phyloP scores from a whole-genome alignment of 1,140 invertebrate genomes.

The Dendrolimus punctatus region DNA sequence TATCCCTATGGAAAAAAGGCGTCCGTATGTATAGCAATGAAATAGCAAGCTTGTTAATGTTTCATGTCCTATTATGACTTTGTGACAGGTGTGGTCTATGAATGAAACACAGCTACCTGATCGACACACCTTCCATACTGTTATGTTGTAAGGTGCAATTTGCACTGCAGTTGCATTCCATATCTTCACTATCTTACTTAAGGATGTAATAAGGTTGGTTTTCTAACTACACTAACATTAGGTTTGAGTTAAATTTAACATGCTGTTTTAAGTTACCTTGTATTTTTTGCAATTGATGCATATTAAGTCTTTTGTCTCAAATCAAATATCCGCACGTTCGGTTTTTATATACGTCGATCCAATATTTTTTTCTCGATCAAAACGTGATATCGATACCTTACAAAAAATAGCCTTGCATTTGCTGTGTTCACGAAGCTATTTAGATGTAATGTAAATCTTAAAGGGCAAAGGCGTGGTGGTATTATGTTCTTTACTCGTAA shows the following conservation, averaged over 20 bases:
- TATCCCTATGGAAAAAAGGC: too few relatives aligned
- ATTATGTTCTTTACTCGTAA: conserved; percentile 41
- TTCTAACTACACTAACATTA: conserved; percentile 6
- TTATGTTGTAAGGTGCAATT: conserved; percentile 26
- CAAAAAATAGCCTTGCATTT: conserved; percentile 28
- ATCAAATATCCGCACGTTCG: background rate
- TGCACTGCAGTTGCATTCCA: conserved; percentile 30
- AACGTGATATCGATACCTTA: conserved; percentile 10
- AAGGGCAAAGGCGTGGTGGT: conserved; percentile 59
- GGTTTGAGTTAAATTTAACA: too few relatives aligned
- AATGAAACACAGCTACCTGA: conserved; percentile 54
- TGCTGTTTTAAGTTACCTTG: background rate
- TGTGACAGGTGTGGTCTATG: conserved; percentile 35
- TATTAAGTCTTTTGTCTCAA: too few relatives aligned
- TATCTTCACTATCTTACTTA: conserved; percentile 36
- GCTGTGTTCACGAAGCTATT: conserved; percentile 40
- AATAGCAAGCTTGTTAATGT: conserved; percentile 36
- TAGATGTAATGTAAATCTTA: conserved; percentile 52
- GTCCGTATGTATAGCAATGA: conserved; percentile 14
- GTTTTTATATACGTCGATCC: conserved; percentile 1
- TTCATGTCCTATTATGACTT: conserved; percentile 55
- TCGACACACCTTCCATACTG: conserved; percentile 42
- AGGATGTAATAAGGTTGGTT: conserved; percentile 39
- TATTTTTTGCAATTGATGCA: background rate
- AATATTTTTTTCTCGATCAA: conserved; percentile 3